These are phyloP conservation scores for Drosophila sturtevanti DNA, from an alignment of 1,140 invertebrate genomes.

Conservation along the genomic window DNA sequence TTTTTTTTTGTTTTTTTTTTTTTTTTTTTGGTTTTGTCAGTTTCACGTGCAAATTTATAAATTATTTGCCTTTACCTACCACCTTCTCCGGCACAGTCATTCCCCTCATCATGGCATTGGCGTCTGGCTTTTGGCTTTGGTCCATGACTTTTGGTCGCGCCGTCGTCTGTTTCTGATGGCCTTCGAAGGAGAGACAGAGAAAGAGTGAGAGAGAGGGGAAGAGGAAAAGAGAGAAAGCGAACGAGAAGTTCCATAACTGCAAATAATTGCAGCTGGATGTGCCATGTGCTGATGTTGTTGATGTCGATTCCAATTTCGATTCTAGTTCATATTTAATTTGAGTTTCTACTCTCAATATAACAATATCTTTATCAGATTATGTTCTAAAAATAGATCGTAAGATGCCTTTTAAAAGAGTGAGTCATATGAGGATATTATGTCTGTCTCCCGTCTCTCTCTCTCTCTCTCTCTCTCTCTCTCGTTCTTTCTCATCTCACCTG, in stretches of 20 bases:
- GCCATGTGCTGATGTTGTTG: slow-evolving; percentile 45
- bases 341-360: not conserved
- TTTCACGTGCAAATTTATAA: slow-evolving; percentile 79
- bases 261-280: slow-evolving; percentile 75
- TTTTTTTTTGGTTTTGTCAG: slow-evolving; percentile 59
- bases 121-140: slow-evolving; percentile 24
- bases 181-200: slow-evolving; percentile 28
- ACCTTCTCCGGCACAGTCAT: not conserved
- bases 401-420: too few relatives aligned
- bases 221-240: slow-evolving; percentile 22
- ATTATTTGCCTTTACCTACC: slow-evolving; percentile 45
- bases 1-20: slow-evolving; percentile 35
- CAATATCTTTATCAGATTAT: not conserved
- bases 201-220: not conserved
- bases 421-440: too few relatives aligned
- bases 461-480: too few relatives aligned
- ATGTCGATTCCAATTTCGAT: slow-evolving; percentile 8
- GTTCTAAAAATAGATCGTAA: too few relatives aligned
- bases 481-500: slow-evolving; percentile 16
- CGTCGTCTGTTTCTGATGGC: slow-evolving; percentile 76
- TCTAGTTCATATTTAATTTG: not conserved
- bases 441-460: too few relatives aligned
- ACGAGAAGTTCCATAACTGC: slow-evolving; percentile 58
- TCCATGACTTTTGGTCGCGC: slow-evolving; percentile 57
- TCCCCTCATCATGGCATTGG: not conserved